Base-by-base conservation (phyloP, 2,888 invertebrate genomes). In the Lypha dubia region DNA sequence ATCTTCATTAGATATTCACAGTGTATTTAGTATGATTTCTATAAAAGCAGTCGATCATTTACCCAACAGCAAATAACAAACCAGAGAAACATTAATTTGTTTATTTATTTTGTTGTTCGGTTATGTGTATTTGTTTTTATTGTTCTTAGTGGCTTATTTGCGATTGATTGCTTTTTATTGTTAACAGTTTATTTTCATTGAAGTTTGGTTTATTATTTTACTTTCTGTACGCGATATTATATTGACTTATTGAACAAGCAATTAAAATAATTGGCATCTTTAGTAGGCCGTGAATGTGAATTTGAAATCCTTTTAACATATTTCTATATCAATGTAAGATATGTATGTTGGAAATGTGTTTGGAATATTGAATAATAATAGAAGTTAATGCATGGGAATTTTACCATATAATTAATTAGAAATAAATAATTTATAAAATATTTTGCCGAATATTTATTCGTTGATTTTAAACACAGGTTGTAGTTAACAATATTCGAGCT, bases 201-300 rank as follows among this genome's bases (percentile, higher is more conserved):
- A 24, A 71, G 44, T 71, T 58, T 71, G 44, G 17, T n/a, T 46
- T 58, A 46, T 71, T 60, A 46, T 44, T 28, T 44, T 15, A 70
- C 20, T 41, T 2, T 28, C 28, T 28, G 28, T 28, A 2, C 28
- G 28, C 5, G 5, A 4, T 28, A 4, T 28, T 28, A 28, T 28
- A 28, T 28, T 28, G 8, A 13, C 3, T 28, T 44, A 15, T 0
- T 38, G 22, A 44, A n/a, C 28, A 58, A 44, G 13, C 44, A 46
- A 71, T 58, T 32, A n/a, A n/a, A n/a, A n/a, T n/a, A 44, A 58
- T 71, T 58, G 32, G 58, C 58, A 56, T 44, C 20, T 38, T 8
- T 9, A 3, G 11, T 17, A 56, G n/a, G 3, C 38, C 17, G 11
- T 24, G 41, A 56, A 24, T 53, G 7, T 51, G 41, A 70, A n/a